Conservation (phyloP, 2,888 invertebrate species). For the Galerucella pusilla region DNA sequence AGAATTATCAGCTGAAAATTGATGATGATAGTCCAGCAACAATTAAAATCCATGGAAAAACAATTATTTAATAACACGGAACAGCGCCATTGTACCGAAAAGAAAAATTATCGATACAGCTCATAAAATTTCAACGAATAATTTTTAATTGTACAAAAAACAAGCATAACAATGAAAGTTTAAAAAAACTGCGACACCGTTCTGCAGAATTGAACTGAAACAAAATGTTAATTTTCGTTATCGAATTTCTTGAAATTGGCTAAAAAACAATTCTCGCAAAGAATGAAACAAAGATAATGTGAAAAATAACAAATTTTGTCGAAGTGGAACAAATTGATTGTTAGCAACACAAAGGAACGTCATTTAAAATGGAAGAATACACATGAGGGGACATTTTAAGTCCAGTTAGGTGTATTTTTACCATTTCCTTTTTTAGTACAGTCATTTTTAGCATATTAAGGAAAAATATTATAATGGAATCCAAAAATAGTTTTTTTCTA, state of each 20-base stretch:
- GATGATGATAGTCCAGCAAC: background rate
- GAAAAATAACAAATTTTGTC: background rate
- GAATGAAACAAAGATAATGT: background rate
- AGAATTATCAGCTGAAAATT: no score
- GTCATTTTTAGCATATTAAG: no score
- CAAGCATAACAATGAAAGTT: background rate
- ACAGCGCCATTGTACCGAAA: background rate
- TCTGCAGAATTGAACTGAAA: conserved; percentile 25
- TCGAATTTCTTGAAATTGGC: conserved; percentile 8
- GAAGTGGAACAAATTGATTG: conserved; percentile 5
- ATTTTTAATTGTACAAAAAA: conserved; percentile 16
- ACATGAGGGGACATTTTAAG: background rate
- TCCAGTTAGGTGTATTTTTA: no score
- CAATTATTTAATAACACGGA: background rate
- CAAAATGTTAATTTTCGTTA: conserved; percentile 21
- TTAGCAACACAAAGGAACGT: background rate
- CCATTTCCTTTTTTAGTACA: no score
- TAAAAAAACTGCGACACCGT: conserved; percentile 11
- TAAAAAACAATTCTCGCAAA: background rate
- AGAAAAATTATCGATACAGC: background rate
- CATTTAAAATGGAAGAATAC: background rate
- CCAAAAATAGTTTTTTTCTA: no score
- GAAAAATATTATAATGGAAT: no score
- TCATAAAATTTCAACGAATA: conserved; percentile 18
- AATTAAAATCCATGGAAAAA: background rate